Evolutionary conservation across 2,113 vertebrate genomes (phyloP).

Genomic region (Pimephales promelas): DNA sequence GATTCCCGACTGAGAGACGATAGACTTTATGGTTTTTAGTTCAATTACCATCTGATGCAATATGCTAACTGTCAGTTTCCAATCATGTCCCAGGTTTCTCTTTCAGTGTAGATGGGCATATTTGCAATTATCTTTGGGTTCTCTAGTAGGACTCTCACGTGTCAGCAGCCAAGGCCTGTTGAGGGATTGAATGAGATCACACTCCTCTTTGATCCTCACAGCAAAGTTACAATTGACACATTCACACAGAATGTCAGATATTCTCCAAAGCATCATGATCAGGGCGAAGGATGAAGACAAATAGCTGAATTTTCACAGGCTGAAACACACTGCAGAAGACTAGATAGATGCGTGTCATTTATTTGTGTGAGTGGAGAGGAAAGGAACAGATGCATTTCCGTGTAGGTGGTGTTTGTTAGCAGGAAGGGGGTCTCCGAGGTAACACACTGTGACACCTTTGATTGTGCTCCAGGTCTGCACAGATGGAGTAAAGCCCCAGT

Average conservation of each 20-base stretch:
- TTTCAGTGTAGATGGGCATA: background rate
- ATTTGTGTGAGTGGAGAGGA: constrained; percentile 17
- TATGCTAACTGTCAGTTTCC: constrained; percentile 12
- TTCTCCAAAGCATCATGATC: background rate
- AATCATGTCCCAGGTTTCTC: background rate
- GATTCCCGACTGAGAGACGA: background rate
- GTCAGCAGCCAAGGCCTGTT: background rate
- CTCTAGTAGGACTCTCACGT: background rate
- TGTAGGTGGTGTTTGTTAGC: constrained; percentile 54
- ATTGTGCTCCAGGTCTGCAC: constrained; percentile 64
- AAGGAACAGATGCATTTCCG: constrained; percentile 62
- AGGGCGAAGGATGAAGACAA: background rate
- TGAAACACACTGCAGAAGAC: background rate
- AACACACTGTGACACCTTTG: constrained; percentile 45
- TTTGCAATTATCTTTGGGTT: constrained; percentile 37
- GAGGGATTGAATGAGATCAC: constrained; percentile 26
- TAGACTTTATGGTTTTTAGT: background rate
- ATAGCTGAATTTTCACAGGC: constrained; percentile 25
- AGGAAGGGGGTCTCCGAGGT: constrained; percentile 47
- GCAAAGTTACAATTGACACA: background rate
- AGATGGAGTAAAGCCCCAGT: constrained; percentile 62
- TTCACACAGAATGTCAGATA: background rate
- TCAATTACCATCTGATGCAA: background rate
- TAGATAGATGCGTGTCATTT: background rate
- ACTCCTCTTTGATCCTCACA: constrained; percentile 12